phyloP scores from a whole-genome alignment of 1,140 invertebrate genomes.

The Batillaria attramentaria region DNA sequence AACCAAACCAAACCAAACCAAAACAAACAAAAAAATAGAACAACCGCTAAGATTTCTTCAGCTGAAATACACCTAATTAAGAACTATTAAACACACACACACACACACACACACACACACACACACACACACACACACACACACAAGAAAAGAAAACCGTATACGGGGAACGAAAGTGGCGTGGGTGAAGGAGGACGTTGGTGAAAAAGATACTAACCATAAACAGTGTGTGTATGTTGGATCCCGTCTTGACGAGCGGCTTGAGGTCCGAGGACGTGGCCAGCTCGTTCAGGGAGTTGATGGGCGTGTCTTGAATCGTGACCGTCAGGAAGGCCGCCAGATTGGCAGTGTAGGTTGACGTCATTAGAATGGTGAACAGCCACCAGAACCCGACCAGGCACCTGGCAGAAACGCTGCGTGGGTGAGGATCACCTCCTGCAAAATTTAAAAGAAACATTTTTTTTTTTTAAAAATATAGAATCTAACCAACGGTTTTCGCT shows the following conservation, averaged over 20 bases:
- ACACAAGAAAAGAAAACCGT: neutral
- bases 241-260: slow-evolving; percentile 95
- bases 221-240: slow-evolving; percentile 92
- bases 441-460: no score
- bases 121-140: slow-evolving; percentile 2
- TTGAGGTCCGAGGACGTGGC: slow-evolving; percentile 66
- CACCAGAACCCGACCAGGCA: slow-evolving; percentile 46
- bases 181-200: neutral
- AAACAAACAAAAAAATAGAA: slow-evolving; percentile 1
- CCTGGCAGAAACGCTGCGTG: slow-evolving; percentile 77
- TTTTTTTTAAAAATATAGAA: no score
- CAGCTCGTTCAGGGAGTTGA: slow-evolving; percentile 44
- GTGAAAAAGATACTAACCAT: slow-evolving; percentile 66
- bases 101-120: neutral
- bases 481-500: no score
- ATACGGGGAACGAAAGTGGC: neutral
- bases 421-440: slow-evolving; percentile 56
- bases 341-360: slow-evolving; percentile 49
- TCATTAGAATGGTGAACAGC: slow-evolving; percentile 49
- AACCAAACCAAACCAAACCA: neutral
- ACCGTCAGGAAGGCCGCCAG: slow-evolving; percentile 50
- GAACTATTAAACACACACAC: neutral
- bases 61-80: no score
- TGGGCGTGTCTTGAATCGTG: slow-evolving; percentile 38
- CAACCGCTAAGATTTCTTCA: no score